These are phyloP conservation scores for Eciton burchellii DNA, from an alignment of 1,140 invertebrate species.

Conservation along the genomic window DNA sequence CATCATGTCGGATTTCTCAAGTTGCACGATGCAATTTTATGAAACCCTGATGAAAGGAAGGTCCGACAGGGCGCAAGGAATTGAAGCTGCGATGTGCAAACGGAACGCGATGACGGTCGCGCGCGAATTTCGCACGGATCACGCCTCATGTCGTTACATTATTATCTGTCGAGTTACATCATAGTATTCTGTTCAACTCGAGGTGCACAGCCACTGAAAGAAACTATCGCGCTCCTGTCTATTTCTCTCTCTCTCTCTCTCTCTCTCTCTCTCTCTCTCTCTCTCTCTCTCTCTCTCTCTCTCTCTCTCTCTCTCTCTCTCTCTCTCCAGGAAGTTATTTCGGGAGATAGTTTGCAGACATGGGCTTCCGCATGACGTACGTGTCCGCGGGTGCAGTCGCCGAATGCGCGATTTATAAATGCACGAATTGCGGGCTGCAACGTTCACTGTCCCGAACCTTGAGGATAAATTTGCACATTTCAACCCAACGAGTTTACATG, in stretches of 20 bases:
- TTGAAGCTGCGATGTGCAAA: conserved; percentile 19
- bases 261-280: conserved; percentile 32
- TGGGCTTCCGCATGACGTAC: conserved; percentile 15
- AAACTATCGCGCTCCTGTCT: too few relatives aligned
- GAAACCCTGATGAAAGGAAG: neutral
- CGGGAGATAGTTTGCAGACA: conserved; percentile 30
- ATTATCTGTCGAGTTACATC: conserved; percentile 56
- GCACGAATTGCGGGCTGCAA: neutral
- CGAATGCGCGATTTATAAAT: conserved; percentile 54
- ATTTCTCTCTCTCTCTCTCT: conserved; percentile 30
- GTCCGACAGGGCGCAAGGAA: conserved; percentile 2
- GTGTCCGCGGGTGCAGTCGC: neutral
- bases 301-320: conserved; percentile 30
- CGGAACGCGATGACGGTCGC: neutral
- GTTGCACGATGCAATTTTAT: neutral
- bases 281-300: conserved; percentile 33
- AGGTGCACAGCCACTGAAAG: conserved; percentile 25
- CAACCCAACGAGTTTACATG: neutral
- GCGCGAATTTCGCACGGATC: conserved; percentile 32
- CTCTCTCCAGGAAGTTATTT: conserved; percentile 48
- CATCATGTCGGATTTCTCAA: neutral
- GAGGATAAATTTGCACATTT: conserved; percentile 10
- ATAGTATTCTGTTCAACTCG: neutral
- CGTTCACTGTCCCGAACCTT: conserved; percentile 2
- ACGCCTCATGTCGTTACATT: conserved; percentile 46